phyloP scores from a whole-genome alignment of 2,888 invertebrate species.

The Pycnomerus fuliginosus region DNA sequence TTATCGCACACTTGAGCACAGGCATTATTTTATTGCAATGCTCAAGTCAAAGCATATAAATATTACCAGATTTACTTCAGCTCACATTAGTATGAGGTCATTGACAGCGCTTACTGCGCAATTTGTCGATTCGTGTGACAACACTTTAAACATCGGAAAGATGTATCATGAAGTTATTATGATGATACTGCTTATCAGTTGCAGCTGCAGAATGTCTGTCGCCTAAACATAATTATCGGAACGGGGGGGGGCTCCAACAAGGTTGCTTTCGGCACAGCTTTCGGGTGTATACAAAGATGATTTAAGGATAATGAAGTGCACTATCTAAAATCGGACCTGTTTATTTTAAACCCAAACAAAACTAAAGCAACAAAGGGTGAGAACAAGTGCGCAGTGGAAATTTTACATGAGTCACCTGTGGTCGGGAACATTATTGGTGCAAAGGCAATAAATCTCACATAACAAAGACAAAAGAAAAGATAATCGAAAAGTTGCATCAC shows the following conservation, averaged over 20 bases:
- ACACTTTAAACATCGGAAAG: too few species aligned
- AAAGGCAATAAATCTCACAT: too few species aligned
- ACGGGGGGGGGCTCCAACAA: slow-evolving; percentile 22
- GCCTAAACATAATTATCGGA: slow-evolving; percentile 27
- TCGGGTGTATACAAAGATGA: slow-evolving; percentile 10
- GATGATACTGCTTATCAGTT: slow-evolving; percentile 25
- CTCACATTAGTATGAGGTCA: too few species aligned
- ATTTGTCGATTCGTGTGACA: slow-evolving; percentile 34
- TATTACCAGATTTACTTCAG: too few species aligned
- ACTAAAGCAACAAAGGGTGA: slow-evolving; percentile 12
- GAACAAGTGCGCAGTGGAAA: slow-evolving; percentile 15
- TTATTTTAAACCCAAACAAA: slow-evolving; percentile 11
- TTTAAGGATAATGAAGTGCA: slow-evolving; percentile 12
- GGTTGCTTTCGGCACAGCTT: too few species aligned
- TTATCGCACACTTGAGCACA: too few species aligned
- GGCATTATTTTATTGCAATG: too few species aligned
- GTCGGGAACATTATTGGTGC: too few species aligned
- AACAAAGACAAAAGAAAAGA: too few species aligned
- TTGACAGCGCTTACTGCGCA: slow-evolving; percentile 37
- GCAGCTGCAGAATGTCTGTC: slow-evolving; percentile 33
- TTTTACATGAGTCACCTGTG: slow-evolving; percentile 18
- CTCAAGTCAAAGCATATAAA: too few species aligned
- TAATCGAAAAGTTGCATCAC: too few species aligned
- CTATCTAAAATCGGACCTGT: slow-evolving; percentile 13
- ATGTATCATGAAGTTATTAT: slow-evolving; percentile 16